Percentiles rank a stretch among this genome's conserved stretches.
Evolutionary conservation across 2,797 vertebrate genomes (phyloP).

Genomic region (Smutsia gigantea): DNA sequence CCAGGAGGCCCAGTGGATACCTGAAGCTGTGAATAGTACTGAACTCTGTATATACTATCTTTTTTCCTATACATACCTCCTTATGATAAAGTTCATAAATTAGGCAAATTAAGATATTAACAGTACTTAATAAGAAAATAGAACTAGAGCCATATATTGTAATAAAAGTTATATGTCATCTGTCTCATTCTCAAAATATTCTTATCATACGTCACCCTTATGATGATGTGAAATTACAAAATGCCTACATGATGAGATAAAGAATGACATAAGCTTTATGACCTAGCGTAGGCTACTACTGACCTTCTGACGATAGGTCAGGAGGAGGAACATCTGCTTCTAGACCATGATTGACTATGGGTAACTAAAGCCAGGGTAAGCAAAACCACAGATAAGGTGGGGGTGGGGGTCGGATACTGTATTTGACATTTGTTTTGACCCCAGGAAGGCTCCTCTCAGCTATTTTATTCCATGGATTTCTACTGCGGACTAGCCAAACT

Average conservation of each 20-base stretch:
- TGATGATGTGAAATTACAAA: not conserved
- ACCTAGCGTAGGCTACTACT: not conserved
- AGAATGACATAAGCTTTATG: not conserved
- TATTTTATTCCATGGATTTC: not conserved
- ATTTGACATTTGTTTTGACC: not conserved
- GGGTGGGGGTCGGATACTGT: not conserved
- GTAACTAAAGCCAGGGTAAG: not conserved
- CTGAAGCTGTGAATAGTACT: not conserved
- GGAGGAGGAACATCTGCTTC: not conserved
- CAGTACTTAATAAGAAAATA: not conserved
- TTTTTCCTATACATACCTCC: not conserved
- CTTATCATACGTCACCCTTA: not conserved
- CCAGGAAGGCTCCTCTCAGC: not conserved
- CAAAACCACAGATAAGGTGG: not conserved
- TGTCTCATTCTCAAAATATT: not conserved
- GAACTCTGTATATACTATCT: not conserved
- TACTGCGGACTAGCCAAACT: not conserved
- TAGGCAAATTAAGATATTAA: not conserved
- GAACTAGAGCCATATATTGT: not conserved
- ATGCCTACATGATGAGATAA: not conserved
- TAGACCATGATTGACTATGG: rapidly evolving
- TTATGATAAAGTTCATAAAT: not conserved
- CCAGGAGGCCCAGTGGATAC: not conserved
- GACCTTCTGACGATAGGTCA: not conserved
- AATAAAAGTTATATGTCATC: not conserved